A percentile compares a stretch with the other conserved stretches of the same genome.
phyloP scores from a whole-genome alignment of 2,797 vertebrate species.

The Brachyrhaphis roseni region DNA sequence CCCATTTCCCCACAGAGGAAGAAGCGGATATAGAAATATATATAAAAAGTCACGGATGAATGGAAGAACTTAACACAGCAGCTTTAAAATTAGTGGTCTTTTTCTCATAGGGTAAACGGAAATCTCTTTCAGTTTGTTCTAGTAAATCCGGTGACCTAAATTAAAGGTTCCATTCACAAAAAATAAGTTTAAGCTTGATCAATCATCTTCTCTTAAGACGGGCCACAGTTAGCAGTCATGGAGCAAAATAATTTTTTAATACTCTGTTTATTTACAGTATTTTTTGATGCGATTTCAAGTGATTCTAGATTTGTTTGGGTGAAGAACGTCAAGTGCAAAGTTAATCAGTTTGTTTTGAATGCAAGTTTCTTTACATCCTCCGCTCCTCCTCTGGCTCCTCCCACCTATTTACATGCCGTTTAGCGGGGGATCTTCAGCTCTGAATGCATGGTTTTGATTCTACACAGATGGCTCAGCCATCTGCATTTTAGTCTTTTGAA shows the following conservation, averaged over 20 bases:
- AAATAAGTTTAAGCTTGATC: conserved; percentile 43
- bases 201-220: conserved; percentile 46
- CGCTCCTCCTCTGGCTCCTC: conserved; percentile 73
- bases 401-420: conserved; percentile 75
- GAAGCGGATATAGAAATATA: neutral
- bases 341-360: conserved; percentile 80
- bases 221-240: conserved; percentile 26
- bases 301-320: conserved; percentile 56
- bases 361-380: conserved; percentile 73
- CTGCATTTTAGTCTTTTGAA: conserved; percentile 82
- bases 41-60: conserved; percentile 8
- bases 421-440: conserved; percentile 80
- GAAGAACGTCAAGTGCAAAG: conserved; percentile 65
- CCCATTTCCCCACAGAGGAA: neutral
- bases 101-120: conserved; percentile 54
- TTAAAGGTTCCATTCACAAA: conserved; percentile 64
- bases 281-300: conserved; percentile 48
- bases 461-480: conserved; percentile 82
- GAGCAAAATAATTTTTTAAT: conserved; percentile 29
- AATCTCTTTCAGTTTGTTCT: conserved; percentile 56
- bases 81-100: conserved; percentile 53
- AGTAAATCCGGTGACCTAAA: conserved; percentile 58
- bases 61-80: conserved; percentile 35
- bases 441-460: conserved; percentile 85
- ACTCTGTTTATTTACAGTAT: conserved; percentile 60